phyloP scores from a whole-genome alignment of 2,797 vertebrate species.

The Rhynchotus rufescens region DNA sequence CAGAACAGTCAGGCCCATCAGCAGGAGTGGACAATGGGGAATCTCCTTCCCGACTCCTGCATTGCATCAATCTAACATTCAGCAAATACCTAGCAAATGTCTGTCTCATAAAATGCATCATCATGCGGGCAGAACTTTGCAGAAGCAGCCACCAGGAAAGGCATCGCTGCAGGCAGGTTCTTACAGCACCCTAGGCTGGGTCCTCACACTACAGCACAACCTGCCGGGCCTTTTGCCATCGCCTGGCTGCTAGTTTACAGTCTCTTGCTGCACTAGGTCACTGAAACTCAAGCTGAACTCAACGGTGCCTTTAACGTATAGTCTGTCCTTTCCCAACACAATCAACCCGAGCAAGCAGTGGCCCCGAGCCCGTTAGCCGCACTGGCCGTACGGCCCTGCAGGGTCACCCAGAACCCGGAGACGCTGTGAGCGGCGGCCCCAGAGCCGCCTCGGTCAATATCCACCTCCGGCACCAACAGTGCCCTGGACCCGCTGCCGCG shows the following conservation, averaged over 20 bases:
- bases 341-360: neutral
- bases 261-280: neutral
- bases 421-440: neutral
- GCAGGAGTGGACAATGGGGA: neutral
- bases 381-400: neutral
- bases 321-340: neutral
- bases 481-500: neutral
- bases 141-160: neutral
- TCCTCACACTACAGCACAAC: neutral
- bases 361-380: neutral
- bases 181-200: neutral
- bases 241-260: neutral
- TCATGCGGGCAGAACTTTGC: neutral
- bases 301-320: neutral
- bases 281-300: neutral
- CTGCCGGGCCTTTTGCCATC: neutral
- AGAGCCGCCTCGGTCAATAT: neutral
- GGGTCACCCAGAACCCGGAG: neutral
- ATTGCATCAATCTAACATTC: neutral
- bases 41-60: neutral
- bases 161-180: constrained; percentile 13
- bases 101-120: neutral
- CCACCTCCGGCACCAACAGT: neutral
- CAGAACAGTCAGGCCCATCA: neutral
- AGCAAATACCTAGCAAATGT: neutral